A percentile compares a stretch with the other conserved stretches of the same genome.
These are phyloP conservation scores for Neosalanx taihuensis DNA, from an alignment of 2,797 vertebrate species.

Conservation along the genomic window DNA sequence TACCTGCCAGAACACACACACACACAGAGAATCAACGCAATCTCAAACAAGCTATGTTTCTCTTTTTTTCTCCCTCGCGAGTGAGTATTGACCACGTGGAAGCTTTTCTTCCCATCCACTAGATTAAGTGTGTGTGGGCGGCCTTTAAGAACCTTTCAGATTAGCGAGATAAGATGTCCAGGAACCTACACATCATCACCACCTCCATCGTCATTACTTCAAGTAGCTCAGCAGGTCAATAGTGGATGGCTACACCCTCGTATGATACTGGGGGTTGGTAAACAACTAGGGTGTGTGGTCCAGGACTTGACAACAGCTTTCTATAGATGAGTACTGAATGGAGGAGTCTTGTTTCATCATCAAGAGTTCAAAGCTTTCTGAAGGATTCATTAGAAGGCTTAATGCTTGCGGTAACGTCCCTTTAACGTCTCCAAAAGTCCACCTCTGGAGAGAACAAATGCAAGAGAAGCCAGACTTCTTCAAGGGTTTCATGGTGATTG, in stretches of 20 bases:
- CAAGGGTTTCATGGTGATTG: not conserved
- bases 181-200: conserved; percentile 20
- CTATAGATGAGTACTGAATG: not conserved
- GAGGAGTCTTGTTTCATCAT: not conserved
- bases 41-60: not conserved
- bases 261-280: conserved; percentile 16
- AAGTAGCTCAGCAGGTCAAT: conserved; percentile 34
- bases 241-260: conserved; percentile 15
- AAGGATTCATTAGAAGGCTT: not conserved
- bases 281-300: conserved; percentile 4
- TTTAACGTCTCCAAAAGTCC: not conserved
- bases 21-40: conserved; percentile 12
- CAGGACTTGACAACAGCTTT: not conserved
- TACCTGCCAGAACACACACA: not conserved
- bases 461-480: not conserved
- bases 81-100: conserved; percentile 10
- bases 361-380: not conserved
- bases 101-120: not conserved
- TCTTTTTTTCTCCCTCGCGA: too few relatives aligned
- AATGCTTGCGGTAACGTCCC: not conserved
- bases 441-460: not conserved
- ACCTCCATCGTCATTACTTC: conserved; percentile 36
- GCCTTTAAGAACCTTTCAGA: conserved; percentile 22
- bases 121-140: conserved; percentile 27
- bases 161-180: conserved; percentile 27